These are phyloP conservation scores for Austrolebias charrua DNA, from an alignment of 2,797 vertebrate genomes.

Conservation along the genomic window DNA sequence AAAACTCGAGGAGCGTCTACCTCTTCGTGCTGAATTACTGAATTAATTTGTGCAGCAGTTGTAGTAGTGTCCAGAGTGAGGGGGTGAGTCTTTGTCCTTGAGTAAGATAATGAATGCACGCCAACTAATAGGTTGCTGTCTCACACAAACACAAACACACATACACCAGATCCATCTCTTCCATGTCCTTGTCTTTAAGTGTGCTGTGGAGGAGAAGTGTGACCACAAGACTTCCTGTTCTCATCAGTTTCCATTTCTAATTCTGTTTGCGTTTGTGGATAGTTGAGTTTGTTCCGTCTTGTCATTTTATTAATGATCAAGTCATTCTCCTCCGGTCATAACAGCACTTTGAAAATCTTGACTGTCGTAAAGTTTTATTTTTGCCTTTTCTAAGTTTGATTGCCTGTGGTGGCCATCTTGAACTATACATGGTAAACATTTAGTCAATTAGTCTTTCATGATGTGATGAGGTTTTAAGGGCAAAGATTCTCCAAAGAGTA, in stretches of 20 bases:
- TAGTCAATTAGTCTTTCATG: no score
- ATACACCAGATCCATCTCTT: slow-evolving; percentile 33
- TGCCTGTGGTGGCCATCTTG: no score
- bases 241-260: slow-evolving; percentile 9
- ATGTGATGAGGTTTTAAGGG: no score
- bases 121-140: slow-evolving; percentile 32
- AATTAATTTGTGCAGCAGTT: slow-evolving; percentile 50
- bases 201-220: slow-evolving; percentile 42
- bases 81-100: slow-evolving; percentile 59
- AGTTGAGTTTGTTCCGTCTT: slow-evolving; percentile 2
- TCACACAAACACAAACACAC: slow-evolving; percentile 21
- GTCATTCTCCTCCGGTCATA: slow-evolving; percentile 1
- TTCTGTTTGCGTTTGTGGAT: slow-evolving; percentile 18
- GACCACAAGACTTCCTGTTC: slow-evolving; percentile 36
- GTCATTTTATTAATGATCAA: not conserved
- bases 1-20: not conserved
- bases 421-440: no score
- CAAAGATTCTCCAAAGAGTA: not conserved
- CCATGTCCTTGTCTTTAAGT: slow-evolving; percentile 66
- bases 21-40: slow-evolving; percentile 29
- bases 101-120: slow-evolving; percentile 61
- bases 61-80: slow-evolving; percentile 45
- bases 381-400: no score
- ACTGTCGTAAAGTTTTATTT: not conserved
- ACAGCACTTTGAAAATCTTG: not conserved